Base-by-base conservation (phyloP, 2,113 vertebrate genomes). In the Rhea pennata region DNA sequence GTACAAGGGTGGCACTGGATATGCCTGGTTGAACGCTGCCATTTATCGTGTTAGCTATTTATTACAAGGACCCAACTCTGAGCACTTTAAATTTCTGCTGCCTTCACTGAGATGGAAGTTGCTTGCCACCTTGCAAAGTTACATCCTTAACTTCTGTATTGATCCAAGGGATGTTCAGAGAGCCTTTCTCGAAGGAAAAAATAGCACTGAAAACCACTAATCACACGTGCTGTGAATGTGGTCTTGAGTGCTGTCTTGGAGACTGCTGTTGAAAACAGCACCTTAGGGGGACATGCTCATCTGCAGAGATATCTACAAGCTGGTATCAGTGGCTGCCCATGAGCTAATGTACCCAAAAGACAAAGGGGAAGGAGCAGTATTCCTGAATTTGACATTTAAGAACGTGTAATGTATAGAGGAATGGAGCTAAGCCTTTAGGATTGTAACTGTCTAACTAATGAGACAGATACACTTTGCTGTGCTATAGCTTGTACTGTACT, bases 381-480 rank as follows among this genome's bases (percentile, higher is more conserved):
- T 78, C 80, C 95, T 97, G 93, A 96, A 97, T 97, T 87, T 97
- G 95, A 91, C 92, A 95, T 83, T 96, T 80, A 77, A 90, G 95
- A 95, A 92, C 91, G 79, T 95, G 96, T 95, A 95, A 95, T 90
- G 75, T 97, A 95, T 95, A 92, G 96, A 96, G 86, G 90, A 97
- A 96, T 93, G 92, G 94, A 94, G 86, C 93, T 95, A 95, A 98
- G 95, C 91, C 78, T 96, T 59, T 96, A 95, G 96, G 94, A 96
- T 95, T 2, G 6, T 94, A 97, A 86, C 95, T 97, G 88, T 92
- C 96, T 97, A 94, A 98, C 36, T 36, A 36, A 36, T 36, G 36
- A 36, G 36, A 36, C 36, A 36, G 36, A 36, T 36, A 36, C 36
- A 36, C 36, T 36, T 36, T 36, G 97, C 95, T 88, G 96, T 97